Base-by-base conservation (phyloP, 2,888 invertebrate genomes). In the Athrips mouffetella region DNA sequence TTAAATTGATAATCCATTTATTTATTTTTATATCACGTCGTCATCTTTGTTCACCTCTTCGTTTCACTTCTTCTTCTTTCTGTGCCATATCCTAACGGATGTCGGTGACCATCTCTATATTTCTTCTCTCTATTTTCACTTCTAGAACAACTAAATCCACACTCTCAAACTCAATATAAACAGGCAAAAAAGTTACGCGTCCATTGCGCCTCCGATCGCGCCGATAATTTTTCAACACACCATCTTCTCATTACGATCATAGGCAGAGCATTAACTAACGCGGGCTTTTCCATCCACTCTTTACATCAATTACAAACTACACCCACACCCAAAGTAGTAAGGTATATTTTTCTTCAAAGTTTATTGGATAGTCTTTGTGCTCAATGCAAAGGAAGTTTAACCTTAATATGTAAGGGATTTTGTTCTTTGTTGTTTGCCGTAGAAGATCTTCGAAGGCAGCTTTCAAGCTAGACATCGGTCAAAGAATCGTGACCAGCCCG, bases 171-270 rank as follows among this genome's bases (percentile, higher is more conserved):
- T 70, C 73, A 80, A 82, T 80, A 81, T 79, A 84, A 84, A 84
- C 78, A 80, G 79, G 78, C 80, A 84, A 86, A 87, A 84, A 86
- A 87, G 80, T 78, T 75, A 76, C 75, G 80, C 81, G 77, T 79
- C 79, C 81, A 84, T 78, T 83, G 85, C 80, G 83, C 85, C 87
- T 84, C 81, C 82, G 86, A 86, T 86, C 76, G 81, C 72, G 74
- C 82, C 82, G 86, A 87, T 86, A 87, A 87, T 88, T 88, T 86
- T 87, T 88, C 87, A 87, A 87, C 88, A 85, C 85, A 84, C 84
- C 85, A 78, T 87, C 86, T 84, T 85, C 88, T 87, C 87, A 88
- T 86, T 87, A 85, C 84, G 79, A 85, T 85, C 86, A 81, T 84
- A 86, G 83, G 75, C 81, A 79, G 76, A 80, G 75, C 81, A 85